Evolutionary conservation across 2,797 vertebrate species (phyloP).

Genomic region (Chromis chromis): DNA sequence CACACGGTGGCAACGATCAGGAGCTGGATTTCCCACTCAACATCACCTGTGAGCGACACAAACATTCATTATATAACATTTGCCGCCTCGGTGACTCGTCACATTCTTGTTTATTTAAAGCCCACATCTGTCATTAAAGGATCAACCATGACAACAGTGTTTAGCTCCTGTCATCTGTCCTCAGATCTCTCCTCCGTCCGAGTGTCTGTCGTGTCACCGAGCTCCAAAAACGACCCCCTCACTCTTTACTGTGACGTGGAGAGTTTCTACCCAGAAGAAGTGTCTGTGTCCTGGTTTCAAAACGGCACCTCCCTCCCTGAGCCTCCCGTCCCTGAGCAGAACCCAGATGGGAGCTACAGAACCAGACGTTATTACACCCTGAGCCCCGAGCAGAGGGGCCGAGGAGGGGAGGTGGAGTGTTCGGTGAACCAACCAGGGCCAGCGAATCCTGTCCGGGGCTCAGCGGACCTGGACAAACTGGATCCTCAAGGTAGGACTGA

Average conservation of each 20-base stretch:
- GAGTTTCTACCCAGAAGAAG: constrained; percentile 81
- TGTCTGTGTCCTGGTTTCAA: constrained; percentile 82
- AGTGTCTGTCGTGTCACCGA: constrained; percentile 63
- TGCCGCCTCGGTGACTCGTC: not conserved
- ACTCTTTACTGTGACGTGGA: constrained; percentile 84
- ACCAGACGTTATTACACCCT: constrained; percentile 81
- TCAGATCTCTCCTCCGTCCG: constrained; percentile 76
- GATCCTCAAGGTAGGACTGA: constrained; percentile 66
- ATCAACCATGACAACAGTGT: too few species aligned
- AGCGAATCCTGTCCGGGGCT: constrained; percentile 62
- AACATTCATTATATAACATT: not conserved
- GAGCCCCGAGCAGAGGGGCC: constrained; percentile 77
- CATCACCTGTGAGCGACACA: constrained; percentile 77
- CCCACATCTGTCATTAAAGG: not conserved
- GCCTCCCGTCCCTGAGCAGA: constrained; percentile 53
- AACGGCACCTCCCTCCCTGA: constrained; percentile 77
- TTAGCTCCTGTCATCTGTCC: constrained; percentile 2
- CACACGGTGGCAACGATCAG: constrained; percentile 61
- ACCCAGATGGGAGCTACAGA: constrained; percentile 77
- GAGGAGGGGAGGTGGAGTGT: constrained; percentile 85
- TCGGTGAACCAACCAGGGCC: constrained; percentile 85
- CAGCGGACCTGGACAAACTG: constrained; percentile 63
- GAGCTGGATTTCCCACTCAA: constrained; percentile 74
- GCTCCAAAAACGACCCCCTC: constrained; percentile 65
- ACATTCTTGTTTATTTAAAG: not conserved